phyloP scores from a whole-genome alignment of 2,888 invertebrate genomes.

The Panzeria rudis region DNA sequence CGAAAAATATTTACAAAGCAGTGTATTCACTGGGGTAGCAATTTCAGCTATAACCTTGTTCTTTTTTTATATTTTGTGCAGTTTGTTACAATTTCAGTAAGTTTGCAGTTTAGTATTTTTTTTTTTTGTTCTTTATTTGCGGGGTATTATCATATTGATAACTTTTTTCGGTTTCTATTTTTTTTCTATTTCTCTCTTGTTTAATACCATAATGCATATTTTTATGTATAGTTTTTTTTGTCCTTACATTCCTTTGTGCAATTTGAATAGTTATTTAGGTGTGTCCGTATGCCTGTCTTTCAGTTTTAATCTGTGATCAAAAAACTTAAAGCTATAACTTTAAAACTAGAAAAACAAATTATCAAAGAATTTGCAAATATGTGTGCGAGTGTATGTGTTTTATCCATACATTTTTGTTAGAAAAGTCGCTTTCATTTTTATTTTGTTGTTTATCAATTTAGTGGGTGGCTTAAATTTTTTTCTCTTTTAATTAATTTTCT shows the following conservation, averaged over 20 bases:
- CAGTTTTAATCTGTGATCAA: slow-evolving; percentile 32
- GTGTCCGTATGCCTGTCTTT: background rate
- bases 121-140: slow-evolving; percentile 62
- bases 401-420: background rate
- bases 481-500: slow-evolving; percentile 10
- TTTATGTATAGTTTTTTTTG: slow-evolving; percentile 1
- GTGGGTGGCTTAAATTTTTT: background rate
- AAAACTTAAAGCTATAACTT: slow-evolving; percentile 33
- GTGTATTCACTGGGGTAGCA: slow-evolving; percentile 35
- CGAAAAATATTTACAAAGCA: slow-evolving; percentile 60
- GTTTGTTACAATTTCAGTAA: slow-evolving; percentile 32
- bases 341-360: background rate
- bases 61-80: background rate
- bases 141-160: slow-evolving; percentile 76
- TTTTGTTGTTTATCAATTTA: background rate
- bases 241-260: slow-evolving; percentile 12
- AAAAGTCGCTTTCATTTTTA: background rate
- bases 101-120: slow-evolving; percentile 36
- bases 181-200: slow-evolving; percentile 64
- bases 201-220: slow-evolving; percentile 19
- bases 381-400: too few species aligned
- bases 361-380: background rate
- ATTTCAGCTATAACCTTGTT: slow-evolving; percentile 29
- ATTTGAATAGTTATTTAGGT: slow-evolving; percentile 3
- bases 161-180: slow-evolving; percentile 75